These are phyloP conservation scores for Suillia variegata DNA, from an alignment of 2,888 invertebrate species.

Conservation along the genomic window DNA sequence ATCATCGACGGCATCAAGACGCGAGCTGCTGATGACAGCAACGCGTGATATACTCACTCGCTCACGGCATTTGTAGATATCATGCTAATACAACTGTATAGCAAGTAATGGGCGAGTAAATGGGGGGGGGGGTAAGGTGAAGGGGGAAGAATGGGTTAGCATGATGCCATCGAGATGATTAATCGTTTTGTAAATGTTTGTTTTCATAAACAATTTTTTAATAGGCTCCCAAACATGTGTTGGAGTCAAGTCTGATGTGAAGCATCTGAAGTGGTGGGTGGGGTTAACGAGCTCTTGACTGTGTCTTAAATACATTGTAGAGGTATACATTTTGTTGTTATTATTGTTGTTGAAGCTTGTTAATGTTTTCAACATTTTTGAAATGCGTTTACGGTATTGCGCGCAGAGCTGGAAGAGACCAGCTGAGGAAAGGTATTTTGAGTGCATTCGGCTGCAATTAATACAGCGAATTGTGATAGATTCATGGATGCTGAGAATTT, in stretches of 20 bases:
- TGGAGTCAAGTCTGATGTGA: background rate
- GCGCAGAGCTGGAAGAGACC: no score
- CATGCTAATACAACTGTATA: conserved; percentile 11
- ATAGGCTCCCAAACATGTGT: conserved; percentile 40
- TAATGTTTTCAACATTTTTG: conserved; percentile 5
- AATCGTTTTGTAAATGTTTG: conserved; percentile 53
- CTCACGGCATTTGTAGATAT: no score
- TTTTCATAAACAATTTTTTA: conserved; percentile 57
- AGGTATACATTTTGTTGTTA: background rate
- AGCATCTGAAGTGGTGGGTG: conserved; percentile 4
- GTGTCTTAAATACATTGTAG: no score
- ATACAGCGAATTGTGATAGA: conserved; percentile 34
- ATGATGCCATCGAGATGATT: conserved; percentile 48
- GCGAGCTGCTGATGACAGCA: conserved; percentile 16
- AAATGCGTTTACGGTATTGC: no score
- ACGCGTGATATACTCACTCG: conserved; percentile 2
- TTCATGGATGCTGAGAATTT: conserved; percentile 45
- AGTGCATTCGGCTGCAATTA: conserved; percentile 17
- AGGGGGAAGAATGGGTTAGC: conserved; percentile 26
- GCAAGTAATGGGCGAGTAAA: background rate
- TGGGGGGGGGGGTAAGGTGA: no score
- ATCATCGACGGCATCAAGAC: conserved; percentile 22
- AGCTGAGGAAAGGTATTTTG: conserved; percentile 12
- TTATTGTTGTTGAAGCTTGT: conserved; percentile 11
- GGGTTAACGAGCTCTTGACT: background rate